phyloP scores from a whole-genome alignment of 2,113 vertebrate genomes.

The Microtus pennsylvanicus region DNA sequence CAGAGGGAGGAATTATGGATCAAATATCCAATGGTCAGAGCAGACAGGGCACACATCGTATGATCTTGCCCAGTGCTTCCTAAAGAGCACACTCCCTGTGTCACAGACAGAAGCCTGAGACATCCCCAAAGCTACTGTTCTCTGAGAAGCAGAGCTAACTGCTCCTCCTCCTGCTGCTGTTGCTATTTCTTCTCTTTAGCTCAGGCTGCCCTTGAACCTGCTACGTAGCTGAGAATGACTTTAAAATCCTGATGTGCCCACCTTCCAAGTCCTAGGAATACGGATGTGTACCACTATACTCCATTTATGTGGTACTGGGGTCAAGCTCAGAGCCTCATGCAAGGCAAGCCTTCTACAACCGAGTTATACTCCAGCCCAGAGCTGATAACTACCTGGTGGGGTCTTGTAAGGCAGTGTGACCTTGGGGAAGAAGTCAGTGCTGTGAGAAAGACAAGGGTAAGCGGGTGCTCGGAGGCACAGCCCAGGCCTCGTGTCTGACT shows the following conservation, averaged over 20 bases:
- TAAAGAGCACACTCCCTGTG: not conserved
- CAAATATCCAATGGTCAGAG: not conserved
- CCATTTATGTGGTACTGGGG: not conserved
- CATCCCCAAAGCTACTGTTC: not conserved
- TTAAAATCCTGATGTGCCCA: not conserved
- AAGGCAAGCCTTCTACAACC: not conserved
- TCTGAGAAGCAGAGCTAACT: not conserved
- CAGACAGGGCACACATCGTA: not conserved
- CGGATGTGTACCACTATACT: too few species aligned
- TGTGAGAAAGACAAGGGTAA: fast-evolving
- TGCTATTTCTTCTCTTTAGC: not conserved
- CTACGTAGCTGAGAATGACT: not conserved
- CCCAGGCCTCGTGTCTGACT: not conserved
- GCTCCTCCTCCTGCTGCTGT: not conserved
- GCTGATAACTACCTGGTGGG: not conserved
- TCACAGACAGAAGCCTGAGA: not conserved
- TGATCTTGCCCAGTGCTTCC: not conserved
- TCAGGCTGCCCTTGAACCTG: not conserved
- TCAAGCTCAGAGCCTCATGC: not conserved
- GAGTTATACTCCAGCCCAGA: not conserved
- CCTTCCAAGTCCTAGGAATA: not conserved
- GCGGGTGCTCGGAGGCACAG: too few species aligned
- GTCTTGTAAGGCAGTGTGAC: not conserved
- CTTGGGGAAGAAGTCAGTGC: too few species aligned
- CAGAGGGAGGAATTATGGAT: not conserved